Evolutionary conservation across 92 coral and sea anemone genomes (phyloP).

Genomic region (Bergia puertoricense): DNA sequence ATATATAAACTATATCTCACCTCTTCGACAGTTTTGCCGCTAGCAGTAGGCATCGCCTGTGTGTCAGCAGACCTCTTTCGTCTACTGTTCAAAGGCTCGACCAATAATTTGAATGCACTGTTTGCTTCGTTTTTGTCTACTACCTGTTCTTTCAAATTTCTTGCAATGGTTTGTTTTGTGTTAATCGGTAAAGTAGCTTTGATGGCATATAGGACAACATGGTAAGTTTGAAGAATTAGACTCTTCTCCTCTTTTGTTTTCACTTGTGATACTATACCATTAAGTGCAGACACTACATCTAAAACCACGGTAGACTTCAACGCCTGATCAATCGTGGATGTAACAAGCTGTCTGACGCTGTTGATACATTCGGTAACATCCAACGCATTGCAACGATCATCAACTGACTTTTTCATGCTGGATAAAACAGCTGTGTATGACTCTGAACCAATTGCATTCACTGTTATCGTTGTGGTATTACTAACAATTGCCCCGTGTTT

Average conservation of each 20-base stretch:
- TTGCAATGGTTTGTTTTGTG: conserved; percentile 14
- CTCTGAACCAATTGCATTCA: neutral
- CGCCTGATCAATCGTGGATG: conserved; percentile 11
- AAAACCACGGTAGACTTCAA: conserved; percentile 2
- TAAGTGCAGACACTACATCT: neutral
- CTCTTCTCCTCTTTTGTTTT: conserved; percentile 6
- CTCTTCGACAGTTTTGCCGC: conserved; percentile 10
- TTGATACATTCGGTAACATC: conserved; percentile 2
- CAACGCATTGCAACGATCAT: neutral
- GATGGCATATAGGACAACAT: neutral
- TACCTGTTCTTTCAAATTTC: conserved; percentile 5
- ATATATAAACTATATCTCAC: neutral
- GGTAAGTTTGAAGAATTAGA: conserved; percentile 5
- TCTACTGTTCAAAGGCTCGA: neutral
- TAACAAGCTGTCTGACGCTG: neutral
- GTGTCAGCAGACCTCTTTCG: neutral
- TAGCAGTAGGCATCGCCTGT: neutral
- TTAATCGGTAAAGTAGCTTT: neutral
- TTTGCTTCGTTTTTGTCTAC: neutral
- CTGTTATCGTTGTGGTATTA: neutral
- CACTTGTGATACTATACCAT: neutral
- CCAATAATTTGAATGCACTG: neutral
- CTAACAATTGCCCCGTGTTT: neutral
- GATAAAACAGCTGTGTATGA: neutral
- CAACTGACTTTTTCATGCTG: neutral